Evolutionary conservation across 2,113 vertebrate genomes (phyloP).

Genomic region (Conger conger): DNA sequence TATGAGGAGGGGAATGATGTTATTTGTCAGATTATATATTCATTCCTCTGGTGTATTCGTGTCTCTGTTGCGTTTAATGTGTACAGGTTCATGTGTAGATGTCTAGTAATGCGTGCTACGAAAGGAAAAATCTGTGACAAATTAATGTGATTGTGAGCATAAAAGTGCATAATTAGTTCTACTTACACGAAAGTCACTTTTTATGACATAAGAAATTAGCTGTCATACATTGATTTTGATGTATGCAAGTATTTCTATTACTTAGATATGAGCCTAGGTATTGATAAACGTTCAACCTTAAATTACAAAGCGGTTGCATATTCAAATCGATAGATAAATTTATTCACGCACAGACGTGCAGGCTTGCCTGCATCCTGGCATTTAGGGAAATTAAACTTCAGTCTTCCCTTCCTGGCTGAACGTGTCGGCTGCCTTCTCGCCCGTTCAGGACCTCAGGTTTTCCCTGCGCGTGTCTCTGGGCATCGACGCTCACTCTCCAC

Average conservation of each 20-base stretch:
- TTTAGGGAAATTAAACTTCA: slow-evolving; percentile 9
- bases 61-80: background rate
- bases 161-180: slow-evolving; percentile 3
- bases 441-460: background rate
- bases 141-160: background rate
- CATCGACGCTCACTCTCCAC: background rate
- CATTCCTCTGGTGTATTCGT: background rate
- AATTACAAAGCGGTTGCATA: background rate
- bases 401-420: background rate
- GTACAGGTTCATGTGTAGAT: background rate
- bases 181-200: background rate
- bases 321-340: slow-evolving; percentile 8
- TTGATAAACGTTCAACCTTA: slow-evolving; percentile 9
- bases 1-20: background rate
- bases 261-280: background rate
- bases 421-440: background rate
- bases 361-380: background rate
- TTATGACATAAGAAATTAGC: slow-evolving; percentile 4
- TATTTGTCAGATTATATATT: background rate
- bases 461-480: background rate
- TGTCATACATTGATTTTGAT: slow-evolving; percentile 3
- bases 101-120: background rate
- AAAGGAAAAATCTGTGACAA: background rate
- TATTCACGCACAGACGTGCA: background rate
- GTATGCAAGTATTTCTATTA: background rate